phyloP scores from a whole-genome alignment of 1,140 invertebrate species.

The Anthonomus grandis region DNA sequence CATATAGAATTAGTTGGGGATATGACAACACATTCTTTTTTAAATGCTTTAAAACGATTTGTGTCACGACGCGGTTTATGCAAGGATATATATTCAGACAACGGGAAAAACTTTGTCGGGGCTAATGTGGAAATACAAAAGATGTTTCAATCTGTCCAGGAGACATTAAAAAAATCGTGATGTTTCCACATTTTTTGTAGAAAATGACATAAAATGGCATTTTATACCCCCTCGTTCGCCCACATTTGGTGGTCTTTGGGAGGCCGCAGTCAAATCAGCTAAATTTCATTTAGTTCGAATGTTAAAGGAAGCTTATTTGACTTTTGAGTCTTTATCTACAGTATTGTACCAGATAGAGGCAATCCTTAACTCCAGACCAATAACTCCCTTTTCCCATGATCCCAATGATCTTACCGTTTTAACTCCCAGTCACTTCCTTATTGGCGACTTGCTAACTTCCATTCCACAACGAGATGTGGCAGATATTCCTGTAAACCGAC shows the following conservation, averaged over 20 bases:
- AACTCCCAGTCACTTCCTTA: too few species aligned
- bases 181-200: neutral
- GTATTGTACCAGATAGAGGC: slow-evolving; percentile 5
- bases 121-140: slow-evolving; percentile 13
- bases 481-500: too few species aligned
- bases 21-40: neutral
- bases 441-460: too few species aligned
- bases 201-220: slow-evolving; percentile 26
- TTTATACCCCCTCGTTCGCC: slow-evolving; percentile 30
- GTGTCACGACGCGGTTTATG: slow-evolving; percentile 6
- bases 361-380: too few species aligned
- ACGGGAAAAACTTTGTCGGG: slow-evolving; percentile 21
- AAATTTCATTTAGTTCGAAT: slow-evolving; percentile 26
- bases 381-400: too few species aligned
- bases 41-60: slow-evolving; percentile 9
- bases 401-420: too few species aligned
- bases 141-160: neutral
- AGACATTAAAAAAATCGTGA: neutral
- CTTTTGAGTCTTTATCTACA: slow-evolving; percentile 2
- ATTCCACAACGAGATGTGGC: too few species aligned
- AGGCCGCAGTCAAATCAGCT: neutral
- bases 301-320: neutral
- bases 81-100: slow-evolving; percentile 20
- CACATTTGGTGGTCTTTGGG: slow-evolving; percentile 31
- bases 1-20: neutral